Evolutionary conservation across 2,113 vertebrate species (phyloP).

Genomic region (Coregonus clupeaformis): DNA sequence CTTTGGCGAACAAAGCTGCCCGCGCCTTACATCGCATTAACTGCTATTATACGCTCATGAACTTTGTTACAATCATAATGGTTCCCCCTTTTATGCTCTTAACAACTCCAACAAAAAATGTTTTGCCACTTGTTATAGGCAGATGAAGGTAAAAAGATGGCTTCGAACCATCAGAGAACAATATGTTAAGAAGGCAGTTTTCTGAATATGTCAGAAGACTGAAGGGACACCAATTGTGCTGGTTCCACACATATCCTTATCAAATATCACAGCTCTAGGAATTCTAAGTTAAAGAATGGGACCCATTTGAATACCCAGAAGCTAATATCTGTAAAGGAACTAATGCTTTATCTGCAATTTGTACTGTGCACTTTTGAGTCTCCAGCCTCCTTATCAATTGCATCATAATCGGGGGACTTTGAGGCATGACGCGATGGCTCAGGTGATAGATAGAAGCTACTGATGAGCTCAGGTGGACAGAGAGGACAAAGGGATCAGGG

Average conservation of each 20-base stretch:
- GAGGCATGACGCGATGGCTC: constrained; percentile 52
- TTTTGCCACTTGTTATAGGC: too few relatives aligned
- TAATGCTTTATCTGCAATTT: constrained; percentile 59
- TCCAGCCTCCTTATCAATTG: constrained; percentile 53
- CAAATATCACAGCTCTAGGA: too few relatives aligned
- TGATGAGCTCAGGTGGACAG: constrained; percentile 37
- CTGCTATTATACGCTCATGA: constrained; percentile 71
- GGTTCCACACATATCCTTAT: too few relatives aligned
- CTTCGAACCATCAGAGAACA: too few relatives aligned
- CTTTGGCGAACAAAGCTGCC: constrained; percentile 71
- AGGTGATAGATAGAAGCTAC: constrained; percentile 21
- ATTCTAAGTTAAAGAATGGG: too few relatives aligned
- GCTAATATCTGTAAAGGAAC: constrained; percentile 42
- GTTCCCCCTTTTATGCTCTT: constrained; percentile 22
- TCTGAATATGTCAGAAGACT: too few relatives aligned
- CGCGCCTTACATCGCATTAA: constrained; percentile 63
- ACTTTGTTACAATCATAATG: constrained; percentile 67
- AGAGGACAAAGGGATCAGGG: not conserved
- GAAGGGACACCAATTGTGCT: too few relatives aligned
- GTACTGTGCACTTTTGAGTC: constrained; percentile 60
- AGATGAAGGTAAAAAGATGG: too few relatives aligned
- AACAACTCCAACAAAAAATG: constrained; percentile 27
- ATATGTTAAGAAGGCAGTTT: too few relatives aligned
- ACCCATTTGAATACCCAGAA: constrained; percentile 6
- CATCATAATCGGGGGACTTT: constrained; percentile 52